Percentiles rank a stretch among this genome's conserved stretches.
phyloP scores from a whole-genome alignment of 2,888 invertebrate genomes.

The Cremastinae sp. region DNA sequence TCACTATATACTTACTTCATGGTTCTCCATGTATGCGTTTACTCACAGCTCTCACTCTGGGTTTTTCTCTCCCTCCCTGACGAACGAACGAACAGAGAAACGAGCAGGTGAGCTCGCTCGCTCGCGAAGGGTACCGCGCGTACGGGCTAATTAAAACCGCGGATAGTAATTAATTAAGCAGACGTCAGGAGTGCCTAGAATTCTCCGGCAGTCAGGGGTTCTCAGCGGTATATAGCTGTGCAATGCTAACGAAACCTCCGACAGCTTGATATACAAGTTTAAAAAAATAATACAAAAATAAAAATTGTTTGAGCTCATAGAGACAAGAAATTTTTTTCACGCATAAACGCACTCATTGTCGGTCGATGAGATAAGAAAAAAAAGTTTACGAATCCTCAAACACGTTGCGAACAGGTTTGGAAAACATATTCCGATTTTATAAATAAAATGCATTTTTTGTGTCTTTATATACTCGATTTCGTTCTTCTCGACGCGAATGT shows the following conservation, averaged over 20 bases:
- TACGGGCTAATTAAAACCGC: slow-evolving; percentile 79
- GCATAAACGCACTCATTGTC: too few relatives aligned
- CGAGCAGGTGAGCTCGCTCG: slow-evolving; percentile 38
- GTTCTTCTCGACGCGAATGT: too few relatives aligned
- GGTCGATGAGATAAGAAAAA: too few relatives aligned
- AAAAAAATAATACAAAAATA: too few relatives aligned
- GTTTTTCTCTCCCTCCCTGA: slow-evolving; percentile 4
- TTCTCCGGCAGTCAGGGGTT: slow-evolving; percentile 75
- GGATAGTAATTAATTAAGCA: slow-evolving; percentile 80
- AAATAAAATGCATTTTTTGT: too few relatives aligned
- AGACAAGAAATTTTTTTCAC: too few relatives aligned
- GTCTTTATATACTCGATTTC: too few relatives aligned
- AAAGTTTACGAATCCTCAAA: too few relatives aligned
- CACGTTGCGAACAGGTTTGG: too few relatives aligned
- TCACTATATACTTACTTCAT: slow-evolving; percentile 66
- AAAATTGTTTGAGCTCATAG: too few relatives aligned
- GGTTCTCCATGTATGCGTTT: slow-evolving; percentile 68
- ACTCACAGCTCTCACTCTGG: slow-evolving; percentile 3
- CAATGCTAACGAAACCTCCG: slow-evolving; percentile 53
- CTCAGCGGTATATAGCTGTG: slow-evolving; percentile 67
- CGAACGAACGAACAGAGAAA: slow-evolving; percentile 34
- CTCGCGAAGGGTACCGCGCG: slow-evolving; percentile 62
- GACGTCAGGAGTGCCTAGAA: slow-evolving; percentile 78
- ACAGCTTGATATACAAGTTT: slow-evolving; percentile 1
- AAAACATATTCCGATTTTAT: too few relatives aligned